Conservation (phyloP, 2,113 vertebrate species). For the Capra hircus region DNA sequence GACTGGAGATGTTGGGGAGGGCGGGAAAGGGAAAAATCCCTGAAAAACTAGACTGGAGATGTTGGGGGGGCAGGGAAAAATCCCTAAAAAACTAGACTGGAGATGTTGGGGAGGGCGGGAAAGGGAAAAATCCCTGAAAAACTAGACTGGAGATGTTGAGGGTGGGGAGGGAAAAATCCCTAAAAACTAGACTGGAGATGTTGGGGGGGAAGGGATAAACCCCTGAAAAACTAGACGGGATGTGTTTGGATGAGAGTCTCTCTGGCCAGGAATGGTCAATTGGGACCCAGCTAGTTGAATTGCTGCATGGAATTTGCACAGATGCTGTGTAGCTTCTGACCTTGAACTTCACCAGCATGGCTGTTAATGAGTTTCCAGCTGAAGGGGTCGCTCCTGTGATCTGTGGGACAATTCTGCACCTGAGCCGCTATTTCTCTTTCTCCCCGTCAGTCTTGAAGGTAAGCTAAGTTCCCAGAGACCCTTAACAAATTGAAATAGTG, state of each 20-base stretch:
- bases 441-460: not conserved
- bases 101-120: too few species aligned
- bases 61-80: too few species aligned
- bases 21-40: too few species aligned
- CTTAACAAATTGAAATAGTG: not conserved
- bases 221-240: not conserved
- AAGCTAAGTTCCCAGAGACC: not conserved
- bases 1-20: not conserved
- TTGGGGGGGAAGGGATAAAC: too few species aligned
- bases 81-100: too few species aligned
- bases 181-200: not conserved
- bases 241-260: not conserved
- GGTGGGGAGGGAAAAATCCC: not conserved
- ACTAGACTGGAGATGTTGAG: too few species aligned
- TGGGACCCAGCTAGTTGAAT: not conserved
- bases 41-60: too few species aligned
- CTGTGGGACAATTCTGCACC: not conserved
- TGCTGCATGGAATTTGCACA: not conserved
- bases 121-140: too few species aligned
- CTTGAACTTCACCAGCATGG: not conserved
- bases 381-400: not conserved
- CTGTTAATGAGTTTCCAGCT: not conserved
- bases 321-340: not conserved
- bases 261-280: not conserved
- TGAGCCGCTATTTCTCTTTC: not conserved